These are phyloP conservation scores for Lytechinus pictus DNA, from an alignment of 35 echinoderm and acorn worm species.

Conservation along the genomic window DNA sequence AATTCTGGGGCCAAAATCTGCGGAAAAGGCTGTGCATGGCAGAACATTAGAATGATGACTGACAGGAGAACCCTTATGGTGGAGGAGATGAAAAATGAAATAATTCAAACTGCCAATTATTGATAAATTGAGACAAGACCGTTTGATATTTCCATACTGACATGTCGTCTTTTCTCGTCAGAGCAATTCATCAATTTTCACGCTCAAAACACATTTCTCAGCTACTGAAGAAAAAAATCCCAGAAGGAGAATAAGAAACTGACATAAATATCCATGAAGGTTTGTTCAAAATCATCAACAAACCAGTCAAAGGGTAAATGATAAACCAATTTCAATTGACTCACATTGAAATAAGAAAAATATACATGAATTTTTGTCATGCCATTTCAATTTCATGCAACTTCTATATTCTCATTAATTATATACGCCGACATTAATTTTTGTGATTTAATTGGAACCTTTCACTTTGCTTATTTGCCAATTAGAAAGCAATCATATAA, in stretches of 20 bases:
- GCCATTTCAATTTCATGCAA: background rate
- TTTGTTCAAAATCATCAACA: background rate
- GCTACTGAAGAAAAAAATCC: background rate
- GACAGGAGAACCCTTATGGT: background rate
- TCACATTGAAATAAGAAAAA: background rate
- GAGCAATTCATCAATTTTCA: background rate
- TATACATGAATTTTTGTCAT: background rate
- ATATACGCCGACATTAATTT: background rate
- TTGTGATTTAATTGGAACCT: background rate
- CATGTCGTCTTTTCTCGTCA: background rate
- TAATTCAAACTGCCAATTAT: conserved; percentile 20
- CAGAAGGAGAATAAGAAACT: background rate
- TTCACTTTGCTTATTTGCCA: background rate
- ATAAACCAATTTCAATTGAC: background rate
- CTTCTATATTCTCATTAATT: background rate
- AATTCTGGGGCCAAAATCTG: background rate
- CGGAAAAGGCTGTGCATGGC: background rate
- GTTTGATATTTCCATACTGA: background rate
- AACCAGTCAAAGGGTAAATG: background rate
- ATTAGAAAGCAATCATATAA: background rate
- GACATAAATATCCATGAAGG: background rate
- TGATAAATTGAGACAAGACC: background rate
- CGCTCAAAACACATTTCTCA: background rate
- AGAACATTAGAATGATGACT: background rate
- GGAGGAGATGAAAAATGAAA: conserved; percentile 18